A percentile compares a stretch with the other conserved stretches of the same genome.
Conservation (phyloP, 2,113 vertebrate genomes). For the Microcebus ravelobensis region DNA sequence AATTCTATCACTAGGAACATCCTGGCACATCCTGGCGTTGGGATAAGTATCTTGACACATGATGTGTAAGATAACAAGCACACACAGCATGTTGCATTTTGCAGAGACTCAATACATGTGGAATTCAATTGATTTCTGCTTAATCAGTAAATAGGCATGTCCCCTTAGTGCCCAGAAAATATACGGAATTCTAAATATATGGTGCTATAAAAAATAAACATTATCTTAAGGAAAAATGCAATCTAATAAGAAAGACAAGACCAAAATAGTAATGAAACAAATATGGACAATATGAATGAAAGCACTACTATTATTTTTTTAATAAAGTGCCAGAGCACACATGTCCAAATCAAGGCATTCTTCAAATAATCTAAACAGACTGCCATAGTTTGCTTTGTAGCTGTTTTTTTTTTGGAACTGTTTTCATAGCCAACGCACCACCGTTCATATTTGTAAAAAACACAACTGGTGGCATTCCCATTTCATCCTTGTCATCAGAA, state of each 20-base stretch:
- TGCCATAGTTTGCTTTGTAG: background rate
- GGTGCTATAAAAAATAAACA: background rate
- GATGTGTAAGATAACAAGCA: background rate
- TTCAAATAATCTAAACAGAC: background rate
- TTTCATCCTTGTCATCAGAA: background rate
- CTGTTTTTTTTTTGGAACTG: background rate
- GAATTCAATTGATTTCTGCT: background rate
- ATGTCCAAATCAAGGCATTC: background rate
- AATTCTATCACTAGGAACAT: background rate
- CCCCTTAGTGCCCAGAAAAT: background rate
- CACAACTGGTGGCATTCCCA: background rate
- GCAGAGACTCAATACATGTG: background rate
- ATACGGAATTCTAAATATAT: background rate
- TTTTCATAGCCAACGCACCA: background rate
- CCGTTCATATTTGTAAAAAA: background rate
- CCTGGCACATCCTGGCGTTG: background rate
- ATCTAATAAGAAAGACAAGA: background rate
- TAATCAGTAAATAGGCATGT: background rate
- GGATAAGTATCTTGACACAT: background rate
- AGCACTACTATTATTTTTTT: background rate
- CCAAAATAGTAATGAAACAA: background rate
- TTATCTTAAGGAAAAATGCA: background rate
- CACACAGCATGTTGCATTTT: background rate
- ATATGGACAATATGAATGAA: background rate
- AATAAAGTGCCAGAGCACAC: background rate